Base-by-base conservation (phyloP, 1,140 invertebrate genomes). In the Scaptomyza montana region DNA sequence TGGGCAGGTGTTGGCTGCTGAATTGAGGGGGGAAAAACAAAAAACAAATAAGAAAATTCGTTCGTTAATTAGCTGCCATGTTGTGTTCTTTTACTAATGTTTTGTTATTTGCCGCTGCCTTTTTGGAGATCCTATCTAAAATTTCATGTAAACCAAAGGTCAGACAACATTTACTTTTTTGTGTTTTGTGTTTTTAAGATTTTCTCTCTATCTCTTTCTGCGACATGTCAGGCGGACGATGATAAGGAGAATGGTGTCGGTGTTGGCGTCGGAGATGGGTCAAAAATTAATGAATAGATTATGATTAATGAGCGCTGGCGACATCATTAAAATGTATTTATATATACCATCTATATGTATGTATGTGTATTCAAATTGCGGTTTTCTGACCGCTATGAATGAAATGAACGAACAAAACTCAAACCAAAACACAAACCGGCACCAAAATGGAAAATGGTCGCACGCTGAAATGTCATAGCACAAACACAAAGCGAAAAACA, bases 241-340 rank as follows among this genome's bases (percentile, higher is more conserved):
- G 13, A n/a, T 16, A 6, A 16, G 2, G 39, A 16, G 64, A 6
- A 10, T 36, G 41, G 13, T 19, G 2, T 43, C 46, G 64, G 59
- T 62, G 76, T 57, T 61, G 70, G 74, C 21, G 21, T 43, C 46
- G 64, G 59, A 68, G 76, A 61, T 64, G 70, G 74, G 69, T 72
- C 76, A 72, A 84, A 84, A 89, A 89, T 89, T 89, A 89, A 89
- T 89, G 84, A 89, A 89, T 89, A 89, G 84, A 89, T 89, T 89
- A 89, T 89, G 84, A 89, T 89, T 89, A 89, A 89, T 89, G 84
- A 89, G 76, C 79, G 33, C 33, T 36, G 82, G 82, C 78, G 84
- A 89, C 84, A 89, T 89, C 84, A 89, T 89, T 89, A 89, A 89
- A 89, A 89, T 89, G 80, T 86, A 86, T 86, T 86, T 86, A 86